Conservation (phyloP, 2,888 invertebrate genomes). For the Odontomyia ornata region DNA sequence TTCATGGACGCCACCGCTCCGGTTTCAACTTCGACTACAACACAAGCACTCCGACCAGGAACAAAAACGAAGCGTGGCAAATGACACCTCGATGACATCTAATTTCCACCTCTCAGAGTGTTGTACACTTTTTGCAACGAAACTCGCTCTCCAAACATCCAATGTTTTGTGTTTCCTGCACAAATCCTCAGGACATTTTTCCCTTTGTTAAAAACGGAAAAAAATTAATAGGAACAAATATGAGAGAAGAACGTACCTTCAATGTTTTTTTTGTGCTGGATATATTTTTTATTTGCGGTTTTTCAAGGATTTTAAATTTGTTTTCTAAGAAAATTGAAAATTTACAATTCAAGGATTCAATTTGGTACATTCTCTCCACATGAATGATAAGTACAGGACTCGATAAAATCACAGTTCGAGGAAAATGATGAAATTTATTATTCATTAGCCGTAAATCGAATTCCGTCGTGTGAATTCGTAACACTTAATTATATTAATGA, state of each 20-base stretch:
- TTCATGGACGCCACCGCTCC: conserved; percentile 7
- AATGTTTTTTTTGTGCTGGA: conserved; percentile 1
- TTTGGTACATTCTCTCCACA: too few species aligned
- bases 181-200: conserved; percentile 45
- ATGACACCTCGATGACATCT: conserved; percentile 53
- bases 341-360: too few species aligned
- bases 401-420: too few species aligned
- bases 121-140: conserved; percentile 47
- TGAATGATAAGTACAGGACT: too few species aligned
- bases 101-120: conserved; percentile 52
- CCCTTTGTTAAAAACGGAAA: conserved; percentile 38
- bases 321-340: too few species aligned
- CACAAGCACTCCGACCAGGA: conserved; percentile 12
- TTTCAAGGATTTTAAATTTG: neutral
- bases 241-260: conserved; percentile 39
- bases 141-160: neutral
- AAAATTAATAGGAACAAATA: conserved; percentile 26
- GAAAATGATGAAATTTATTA: too few species aligned
- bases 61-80: conserved; percentile 50
- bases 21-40: conserved; percentile 22
- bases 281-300: neutral
- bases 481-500: too few species aligned
- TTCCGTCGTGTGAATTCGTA: too few species aligned
- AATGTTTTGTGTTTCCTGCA: conserved; percentile 15
- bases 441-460: too few species aligned